Conservation (phyloP, 2,113 vertebrate genomes). For the Pelvicachromis taeniatus region DNA sequence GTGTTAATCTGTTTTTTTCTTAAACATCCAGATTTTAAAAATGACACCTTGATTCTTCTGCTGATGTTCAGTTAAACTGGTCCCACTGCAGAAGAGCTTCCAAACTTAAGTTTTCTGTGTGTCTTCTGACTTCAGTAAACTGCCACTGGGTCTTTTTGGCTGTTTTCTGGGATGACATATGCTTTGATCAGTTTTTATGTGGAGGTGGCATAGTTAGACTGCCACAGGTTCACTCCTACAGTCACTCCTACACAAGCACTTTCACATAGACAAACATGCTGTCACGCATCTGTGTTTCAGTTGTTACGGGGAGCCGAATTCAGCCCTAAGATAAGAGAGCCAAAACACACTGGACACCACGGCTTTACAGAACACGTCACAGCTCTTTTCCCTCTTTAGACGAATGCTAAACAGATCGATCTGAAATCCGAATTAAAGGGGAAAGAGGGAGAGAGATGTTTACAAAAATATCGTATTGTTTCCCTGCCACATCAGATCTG, state of each 20-base stretch:
- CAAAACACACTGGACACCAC: background rate
- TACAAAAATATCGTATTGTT: background rate
- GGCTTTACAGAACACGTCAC: background rate
- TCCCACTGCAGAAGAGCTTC: background rate
- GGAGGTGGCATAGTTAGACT: slow-evolving; percentile 9
- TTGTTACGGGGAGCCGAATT: background rate
- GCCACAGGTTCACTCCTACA: slow-evolving; percentile 8
- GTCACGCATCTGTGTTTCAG: background rate
- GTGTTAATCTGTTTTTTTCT: background rate
- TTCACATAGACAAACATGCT: background rate
- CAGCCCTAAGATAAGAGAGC: background rate
- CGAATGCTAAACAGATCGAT: background rate
- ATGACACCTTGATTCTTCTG: background rate
- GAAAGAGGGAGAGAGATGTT: background rate
- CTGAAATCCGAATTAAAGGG: background rate
- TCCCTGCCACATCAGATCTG: background rate
- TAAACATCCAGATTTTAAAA: background rate
- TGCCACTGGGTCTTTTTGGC: background rate
- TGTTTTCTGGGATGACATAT: background rate
- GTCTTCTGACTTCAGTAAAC: background rate
- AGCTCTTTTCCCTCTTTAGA: background rate
- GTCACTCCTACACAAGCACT: background rate
- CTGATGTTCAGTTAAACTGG: background rate
- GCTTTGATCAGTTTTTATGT: slow-evolving; percentile 24
- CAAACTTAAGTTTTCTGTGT: background rate